Evolutionary conservation across 2,888 invertebrate genomes (phyloP).

Genomic region (Nemoura dubitans): DNA sequence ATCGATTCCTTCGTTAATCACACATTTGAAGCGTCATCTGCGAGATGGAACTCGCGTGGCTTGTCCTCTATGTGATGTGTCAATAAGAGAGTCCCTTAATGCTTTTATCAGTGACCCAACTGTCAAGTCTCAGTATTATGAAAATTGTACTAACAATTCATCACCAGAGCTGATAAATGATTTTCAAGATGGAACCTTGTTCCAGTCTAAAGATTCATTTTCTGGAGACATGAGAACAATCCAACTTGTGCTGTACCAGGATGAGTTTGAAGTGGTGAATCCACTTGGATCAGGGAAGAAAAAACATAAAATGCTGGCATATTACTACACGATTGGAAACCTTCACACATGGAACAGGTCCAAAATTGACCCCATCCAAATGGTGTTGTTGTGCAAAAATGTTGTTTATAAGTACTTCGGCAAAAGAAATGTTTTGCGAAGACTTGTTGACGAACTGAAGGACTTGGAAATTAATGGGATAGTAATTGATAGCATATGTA

Average conservation of each 20-base stretch:
- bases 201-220: conserved; percentile 8
- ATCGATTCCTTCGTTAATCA: not conserved
- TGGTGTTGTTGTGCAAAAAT: conserved; percentile 35
- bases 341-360: conserved; percentile 26
- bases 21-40: not conserved
- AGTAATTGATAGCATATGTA: not conserved
- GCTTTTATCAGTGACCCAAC: conserved; percentile 26
- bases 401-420: conserved; percentile 30
- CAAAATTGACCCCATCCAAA: conserved; percentile 27
- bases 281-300: conserved; percentile 17
- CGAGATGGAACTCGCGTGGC: not conserved
- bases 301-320: conserved; percentile 14
- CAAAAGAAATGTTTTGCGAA: not conserved
- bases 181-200: conserved; percentile 13
- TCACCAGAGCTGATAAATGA: conserved; percentile 9
- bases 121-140: conserved; percentile 29
- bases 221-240: not conserved
- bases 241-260: conserved; percentile 5
- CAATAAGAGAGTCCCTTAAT: conserved; percentile 24
- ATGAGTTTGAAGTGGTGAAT: conserved; percentile 33
- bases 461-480: conserved; percentile 29
- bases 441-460: conserved; percentile 23
- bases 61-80: conserved; percentile 16
- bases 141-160: not conserved
- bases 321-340: conserved; percentile 29